Base-by-base conservation (phyloP, 2,888 invertebrate genomes). In the Sphecodes monilicornis region DNA sequence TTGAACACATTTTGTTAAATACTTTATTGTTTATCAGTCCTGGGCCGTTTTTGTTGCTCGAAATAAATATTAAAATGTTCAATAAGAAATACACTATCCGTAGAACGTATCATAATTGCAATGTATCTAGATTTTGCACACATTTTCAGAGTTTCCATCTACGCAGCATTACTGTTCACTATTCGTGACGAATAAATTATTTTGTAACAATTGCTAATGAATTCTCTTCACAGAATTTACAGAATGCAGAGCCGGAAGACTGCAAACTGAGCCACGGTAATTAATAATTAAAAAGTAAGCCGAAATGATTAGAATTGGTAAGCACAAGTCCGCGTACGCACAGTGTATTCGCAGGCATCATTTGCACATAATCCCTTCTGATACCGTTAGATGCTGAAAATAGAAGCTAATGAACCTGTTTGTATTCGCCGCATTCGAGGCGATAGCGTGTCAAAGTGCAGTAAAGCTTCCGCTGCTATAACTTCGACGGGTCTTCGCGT, bases 301-400 rank as follows among this genome's bases (percentile, higher is more conserved):
- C 66, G 66, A 36, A 66, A 66, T 36, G 36, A 66, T 36, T 36
- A 66, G 66, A 1, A 32, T 66, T 22, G 18, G 18, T 6, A 22
- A 22, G n/a, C 22, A 22, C 18, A 22, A 22, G 11, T 22, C 10
- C 3, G 66, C 22, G 66, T 36, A 10, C 66, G 22, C 22, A 11
- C 36, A 3, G 22, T 39, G 68, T n/a, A 39, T 68, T 68, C 22
- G 39, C n/a, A 22, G 39, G n/a, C 18, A n/a, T 16, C 46, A 22
- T 5, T 69, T 60, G 57, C 29, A 41, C 26, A 46, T 54, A 43
- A 68, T 69, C 46, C 6, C 54, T 73, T 76, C 70, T 32, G 39
- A 29, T 88, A 86, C 73, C 86, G 80, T 86, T 82, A 82, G 46
- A 16, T 18, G 74, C 78, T 84, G 68, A 78, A 86, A 88, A 84